These are phyloP conservation scores for Lycopodina hypogea DNA, from an alignment of 37 sponge, comb jelly and placozoan genomes.

Conservation along the genomic window DNA sequence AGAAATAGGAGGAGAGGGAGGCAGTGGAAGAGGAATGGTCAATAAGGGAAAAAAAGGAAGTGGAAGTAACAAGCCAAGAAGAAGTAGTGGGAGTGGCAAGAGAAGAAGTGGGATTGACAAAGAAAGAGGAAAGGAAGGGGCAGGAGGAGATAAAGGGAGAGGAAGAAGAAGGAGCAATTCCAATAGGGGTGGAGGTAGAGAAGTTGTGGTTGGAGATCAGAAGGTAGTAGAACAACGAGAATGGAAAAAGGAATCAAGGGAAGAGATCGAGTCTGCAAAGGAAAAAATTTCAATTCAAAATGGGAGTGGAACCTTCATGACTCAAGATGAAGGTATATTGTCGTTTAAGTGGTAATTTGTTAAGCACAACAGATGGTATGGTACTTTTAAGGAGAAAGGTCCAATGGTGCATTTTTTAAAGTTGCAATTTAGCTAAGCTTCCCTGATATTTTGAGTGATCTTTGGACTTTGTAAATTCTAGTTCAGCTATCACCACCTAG, in stretches of 20 bases:
- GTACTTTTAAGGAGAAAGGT: too few species aligned
- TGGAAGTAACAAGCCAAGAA: not conserved
- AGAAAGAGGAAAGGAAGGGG: not conserved
- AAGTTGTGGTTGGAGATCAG: not conserved
- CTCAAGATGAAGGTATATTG: slow-evolving; percentile 57
- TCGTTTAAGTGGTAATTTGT: too few species aligned
- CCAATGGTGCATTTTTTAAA: too few species aligned
- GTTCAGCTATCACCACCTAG: too few species aligned
- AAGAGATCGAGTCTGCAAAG: not conserved
- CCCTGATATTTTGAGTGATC: too few species aligned
- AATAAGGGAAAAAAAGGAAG: not conserved
- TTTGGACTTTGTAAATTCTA: too few species aligned
- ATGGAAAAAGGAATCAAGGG: not conserved
- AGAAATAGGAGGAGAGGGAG: not conserved
- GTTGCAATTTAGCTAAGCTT: too few species aligned
- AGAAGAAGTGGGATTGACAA: not conserved
- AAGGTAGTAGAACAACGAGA: not conserved
- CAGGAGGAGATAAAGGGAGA: not conserved
- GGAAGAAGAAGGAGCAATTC: not conserved
- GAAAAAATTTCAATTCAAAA: not conserved
- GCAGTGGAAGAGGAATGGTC: not conserved
- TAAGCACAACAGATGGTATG: too few species aligned
- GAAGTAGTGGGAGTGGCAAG: not conserved
- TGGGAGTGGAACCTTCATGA: slow-evolving; percentile 41
- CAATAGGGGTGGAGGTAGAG: not conserved